A percentile compares a stretch with the other conserved stretches of the same genome.
These are phyloP conservation scores for Drosophila nigricruria DNA, from an alignment of 2,888 invertebrate genomes.

Conservation along the genomic window DNA sequence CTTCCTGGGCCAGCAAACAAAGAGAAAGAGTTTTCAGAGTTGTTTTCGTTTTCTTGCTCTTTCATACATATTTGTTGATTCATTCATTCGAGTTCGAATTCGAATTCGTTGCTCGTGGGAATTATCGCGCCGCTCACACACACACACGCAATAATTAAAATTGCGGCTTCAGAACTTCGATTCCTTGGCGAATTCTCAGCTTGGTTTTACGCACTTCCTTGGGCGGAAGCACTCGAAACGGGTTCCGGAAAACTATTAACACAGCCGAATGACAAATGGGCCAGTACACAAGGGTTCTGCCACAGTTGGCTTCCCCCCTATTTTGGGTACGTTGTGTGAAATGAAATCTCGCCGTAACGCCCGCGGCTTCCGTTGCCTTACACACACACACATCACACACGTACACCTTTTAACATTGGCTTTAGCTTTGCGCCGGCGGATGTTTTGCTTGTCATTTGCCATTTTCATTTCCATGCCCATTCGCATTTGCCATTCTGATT, in stretches of 20 bases:
- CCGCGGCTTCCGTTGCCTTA: conserved; percentile 56
- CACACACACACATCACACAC: conserved; percentile 11
- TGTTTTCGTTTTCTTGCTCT: conserved; percentile 11
- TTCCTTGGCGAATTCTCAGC: conserved; percentile 55
- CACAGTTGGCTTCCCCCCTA: conserved; percentile 27
- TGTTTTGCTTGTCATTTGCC: conserved; percentile 65
- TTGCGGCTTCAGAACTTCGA: conserved; percentile 27
- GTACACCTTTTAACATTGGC: conserved; percentile 44
- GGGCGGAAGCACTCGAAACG: conserved; percentile 65
- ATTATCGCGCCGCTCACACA: conserved; percentile 45
- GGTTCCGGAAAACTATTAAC: conserved; percentile 78
- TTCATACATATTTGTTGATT: conserved; percentile 53
- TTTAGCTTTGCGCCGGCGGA: conserved; percentile 62
- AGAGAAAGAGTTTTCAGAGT: conserved; percentile 15
- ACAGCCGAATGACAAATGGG: conserved; percentile 64
- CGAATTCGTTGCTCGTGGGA: conserved; percentile 66
- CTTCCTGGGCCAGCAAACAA: conserved; percentile 20
- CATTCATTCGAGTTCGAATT: conserved; percentile 39
- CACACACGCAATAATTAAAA: conserved; percentile 57
- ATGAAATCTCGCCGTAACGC: conserved; percentile 43
- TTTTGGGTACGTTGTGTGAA: conserved; percentile 26
- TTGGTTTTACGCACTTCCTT: conserved; percentile 72
- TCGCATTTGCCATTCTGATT: conserved; percentile 26
- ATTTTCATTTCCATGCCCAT: conserved; percentile 38
- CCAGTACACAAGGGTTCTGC: conserved; percentile 53